Evolutionary conservation across 2,888 invertebrate species (phyloP), one percentile per base, ranked within the genome.

Genomic region (Epirrhoe alternata): DNA sequence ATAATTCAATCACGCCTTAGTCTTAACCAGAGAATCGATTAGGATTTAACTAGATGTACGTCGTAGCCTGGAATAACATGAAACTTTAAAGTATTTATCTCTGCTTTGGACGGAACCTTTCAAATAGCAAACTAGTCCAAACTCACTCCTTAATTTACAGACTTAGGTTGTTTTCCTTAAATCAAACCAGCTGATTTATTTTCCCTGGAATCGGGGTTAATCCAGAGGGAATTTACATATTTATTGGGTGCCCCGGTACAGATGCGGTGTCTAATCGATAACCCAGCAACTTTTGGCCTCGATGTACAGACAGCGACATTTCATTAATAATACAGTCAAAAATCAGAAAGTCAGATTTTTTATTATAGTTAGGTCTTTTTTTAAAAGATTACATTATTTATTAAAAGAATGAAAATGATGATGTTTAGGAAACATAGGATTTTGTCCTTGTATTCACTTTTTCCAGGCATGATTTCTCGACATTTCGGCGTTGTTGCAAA

Each of bases 191-290:
- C 64, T 61, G 64, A 51, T 62, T 68, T 49, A 45, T 65, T 52
- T 58, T 55, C 54, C 35, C 71, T 66, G 50, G 49, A 67, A 72
- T 71, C 67, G 73, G 79, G 79, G 77, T 82, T 82, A 82, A 86
- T 87, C 86, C 81, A 74, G 77, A 69, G 73, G 67, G 75, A 84
- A 89, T 89, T 89, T 87, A 84, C 89, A 89, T 89, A 89, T 89
- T 89, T 89, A 89, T 89, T 89, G 87, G 87, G 79, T 81, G 81
- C 73, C 72, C 73, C 75, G 72, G 80, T 79, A 81, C 84, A 82
- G 86, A 83, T 82, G 85, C 81, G 84, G 76, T 82, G 78, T 72
- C 81, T 86, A 87, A 87, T 88, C 88, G 87, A 89, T 87, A 83
- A 74, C 75, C 76, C 67, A 74, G 75, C 77, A 82, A 73, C 71